Base-by-base conservation (phyloP, 2,113 vertebrate genomes). In the Gallinago paraguaiae region DNA sequence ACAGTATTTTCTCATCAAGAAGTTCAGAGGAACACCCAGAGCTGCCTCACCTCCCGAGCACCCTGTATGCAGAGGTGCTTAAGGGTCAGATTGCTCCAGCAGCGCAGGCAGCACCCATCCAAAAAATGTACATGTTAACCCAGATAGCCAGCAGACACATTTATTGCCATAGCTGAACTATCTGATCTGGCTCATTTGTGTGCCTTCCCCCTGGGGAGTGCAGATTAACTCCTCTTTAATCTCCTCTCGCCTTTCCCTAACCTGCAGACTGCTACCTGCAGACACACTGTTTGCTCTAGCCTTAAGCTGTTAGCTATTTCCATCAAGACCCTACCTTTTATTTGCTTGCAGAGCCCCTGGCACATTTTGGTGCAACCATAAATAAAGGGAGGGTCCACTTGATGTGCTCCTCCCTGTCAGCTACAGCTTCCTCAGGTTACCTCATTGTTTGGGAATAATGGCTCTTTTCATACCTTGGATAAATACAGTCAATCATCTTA, bases 141-240 rank as follows among this genome's bases (percentile, higher is more conserved):
- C 78, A 91, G 64, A 30, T 4, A 51, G 77, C 56, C 5, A 6
- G 35, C 25, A 50, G 69, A 51, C 0, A 4, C 65, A 68, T 82
- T 78, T 91, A 33, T 16, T 68, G 82, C 39, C 3, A 1, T 15
- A 75, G n/a, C 19, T 67, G 57, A 93, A 30, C 56, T 48, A 39
- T 79, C 56, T 60, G 51, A 84, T 91, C 74, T 56, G 56, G 37
- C 39, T 75, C 33, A 53, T 19, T 24, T 43, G 23, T 13, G 54
- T 27, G 43, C 69, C 45, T 64, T 7, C n/a, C 22, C 59, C 22
- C 28, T 25, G 25, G 71, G 72, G 76, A 75, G 15, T 1, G n/a
- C 54, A 79, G 90, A 96, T 93, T 91, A 95, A 93, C 87, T 93
- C 60, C 80, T 74, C 72, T 82, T 64, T 91, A 78, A 94, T 95